A percentile compares a stretch with the other conserved stretches of the same genome.
Evolutionary conservation across 1,140 invertebrate genomes (phyloP).

Genomic region (Pogonomyrmex californicus): DNA sequence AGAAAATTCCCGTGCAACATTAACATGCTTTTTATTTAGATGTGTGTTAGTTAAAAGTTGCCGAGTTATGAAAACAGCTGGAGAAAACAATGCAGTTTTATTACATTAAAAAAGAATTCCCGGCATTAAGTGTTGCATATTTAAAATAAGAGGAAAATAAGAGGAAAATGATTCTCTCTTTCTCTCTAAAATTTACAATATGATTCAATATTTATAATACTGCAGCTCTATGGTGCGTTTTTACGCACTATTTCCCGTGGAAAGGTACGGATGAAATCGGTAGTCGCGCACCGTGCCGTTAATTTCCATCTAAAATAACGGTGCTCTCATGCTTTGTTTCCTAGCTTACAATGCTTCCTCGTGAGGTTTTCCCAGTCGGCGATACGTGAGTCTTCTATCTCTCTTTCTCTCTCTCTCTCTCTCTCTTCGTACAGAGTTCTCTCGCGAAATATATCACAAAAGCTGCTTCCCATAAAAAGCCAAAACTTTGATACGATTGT

Average conservation of each 20-base stretch:
- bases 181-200: too few species aligned
- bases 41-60: neutral
- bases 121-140: neutral
- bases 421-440: neutral
- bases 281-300: constrained; percentile 30
- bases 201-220: neutral
- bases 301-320: constrained; percentile 55
- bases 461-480: constrained; percentile 38
- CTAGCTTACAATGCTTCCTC: constrained; percentile 14
- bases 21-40: neutral
- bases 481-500: neutral
- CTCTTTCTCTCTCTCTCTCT: too few species aligned
- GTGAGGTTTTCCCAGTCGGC: constrained; percentile 21
- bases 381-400: constrained; percentile 4
- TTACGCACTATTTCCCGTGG: constrained; percentile 38
- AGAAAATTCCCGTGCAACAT: neutral
- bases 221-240: neutral
- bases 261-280: constrained; percentile 57
- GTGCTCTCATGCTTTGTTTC: constrained; percentile 46
- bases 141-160: neutral
- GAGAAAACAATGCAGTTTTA: neutral
- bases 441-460: constrained; percentile 36
- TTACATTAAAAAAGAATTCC: neutral
- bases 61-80: neutral
- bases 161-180: too few species aligned